Base-by-base conservation (phyloP, 2,888 invertebrate genomes). In the Creontiades dilutus region DNA sequence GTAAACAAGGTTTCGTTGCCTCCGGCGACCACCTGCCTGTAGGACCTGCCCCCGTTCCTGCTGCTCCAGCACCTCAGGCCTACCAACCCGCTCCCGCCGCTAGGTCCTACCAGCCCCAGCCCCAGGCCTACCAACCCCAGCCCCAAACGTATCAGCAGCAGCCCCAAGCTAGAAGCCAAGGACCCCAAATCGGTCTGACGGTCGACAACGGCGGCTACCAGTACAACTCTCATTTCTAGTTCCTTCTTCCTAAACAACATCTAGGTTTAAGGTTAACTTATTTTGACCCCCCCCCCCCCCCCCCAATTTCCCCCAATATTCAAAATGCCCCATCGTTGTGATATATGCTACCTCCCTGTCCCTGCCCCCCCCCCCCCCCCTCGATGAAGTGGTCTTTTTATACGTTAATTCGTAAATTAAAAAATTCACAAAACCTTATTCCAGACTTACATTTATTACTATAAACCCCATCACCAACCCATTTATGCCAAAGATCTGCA, bases 1-100 rank as follows among this genome's bases (percentile, higher is more conserved):
- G 97, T 92, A 97, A 97, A 94, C 95, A 97, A 93, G 97, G 96
- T 92, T 95, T 92, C 92, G 91, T 91, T 94, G 97, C 97, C 12
- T 94, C 94, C 82, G 97, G 97, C 48, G 97, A 97, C 92, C 96
- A 97, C 93, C 95, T 97, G 16, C 92, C 89, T 5, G 81, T 48
- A 47, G 82, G 46, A 89, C 81, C 80, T 9, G 80, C 81, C 7
- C 89, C 89, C 16, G 81, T 27, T 5, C 89, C 89, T n/a, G 80
- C 89, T 11, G 89, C 57, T n/a, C 68, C 68, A 23, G 68, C 68
- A 19, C 84, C 82, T 13, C 78, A 85, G 57, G 47, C 28, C 16
- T 52, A 55, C 28, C 89, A 89, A 48, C 89, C 57, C 19, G 86
- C 84, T 13, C 87, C 90, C 16, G 90, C 90, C 75, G 52, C 90